Conservation (phyloP, 64 coral and sea anemone genomes). For the Catalaphyllia jardinei region DNA sequence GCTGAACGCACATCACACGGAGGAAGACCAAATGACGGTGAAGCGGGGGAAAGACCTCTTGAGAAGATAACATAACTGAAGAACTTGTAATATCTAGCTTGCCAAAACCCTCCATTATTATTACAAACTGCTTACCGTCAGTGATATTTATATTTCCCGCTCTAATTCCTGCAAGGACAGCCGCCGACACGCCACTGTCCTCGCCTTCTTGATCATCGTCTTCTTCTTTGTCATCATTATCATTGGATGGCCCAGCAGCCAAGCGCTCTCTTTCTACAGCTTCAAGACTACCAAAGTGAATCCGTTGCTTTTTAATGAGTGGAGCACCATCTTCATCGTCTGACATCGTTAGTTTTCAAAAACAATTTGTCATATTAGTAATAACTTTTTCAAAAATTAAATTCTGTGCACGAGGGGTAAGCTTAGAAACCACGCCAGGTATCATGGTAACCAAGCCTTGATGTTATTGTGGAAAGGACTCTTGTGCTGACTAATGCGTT, state of each 20-base stretch:
- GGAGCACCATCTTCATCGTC: constrained; percentile 90
- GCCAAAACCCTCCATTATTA: neutral
- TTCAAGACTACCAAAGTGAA: constrained; percentile 97
- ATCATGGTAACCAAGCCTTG: neutral
- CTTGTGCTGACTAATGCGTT: neutral
- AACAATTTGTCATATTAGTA: constrained; percentile 1
- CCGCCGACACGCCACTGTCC: constrained; percentile 45
- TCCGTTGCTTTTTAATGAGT: constrained; percentile 80
- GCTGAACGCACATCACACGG: no score
- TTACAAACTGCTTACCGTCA: constrained; percentile 62
- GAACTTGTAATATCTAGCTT: neutral
- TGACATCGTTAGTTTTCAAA: constrained; percentile 61
- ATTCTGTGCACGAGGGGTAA: neutral
- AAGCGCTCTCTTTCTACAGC: constrained; percentile 84
- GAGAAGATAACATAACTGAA: neutral
- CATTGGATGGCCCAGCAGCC: constrained; percentile 45
- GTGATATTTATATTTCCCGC: constrained; percentile 99
- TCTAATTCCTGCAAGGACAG: constrained; percentile 81
- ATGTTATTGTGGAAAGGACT: neutral
- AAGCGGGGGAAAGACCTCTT: neutral
- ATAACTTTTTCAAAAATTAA: neutral
- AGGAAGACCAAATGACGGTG: neutral
- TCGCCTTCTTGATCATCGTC: constrained; percentile 49
- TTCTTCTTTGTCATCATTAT: constrained; percentile 26
- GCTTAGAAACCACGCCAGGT: neutral